Conservation (phyloP, 2,113 vertebrate genomes). For the Gallinago undulata region DNA sequence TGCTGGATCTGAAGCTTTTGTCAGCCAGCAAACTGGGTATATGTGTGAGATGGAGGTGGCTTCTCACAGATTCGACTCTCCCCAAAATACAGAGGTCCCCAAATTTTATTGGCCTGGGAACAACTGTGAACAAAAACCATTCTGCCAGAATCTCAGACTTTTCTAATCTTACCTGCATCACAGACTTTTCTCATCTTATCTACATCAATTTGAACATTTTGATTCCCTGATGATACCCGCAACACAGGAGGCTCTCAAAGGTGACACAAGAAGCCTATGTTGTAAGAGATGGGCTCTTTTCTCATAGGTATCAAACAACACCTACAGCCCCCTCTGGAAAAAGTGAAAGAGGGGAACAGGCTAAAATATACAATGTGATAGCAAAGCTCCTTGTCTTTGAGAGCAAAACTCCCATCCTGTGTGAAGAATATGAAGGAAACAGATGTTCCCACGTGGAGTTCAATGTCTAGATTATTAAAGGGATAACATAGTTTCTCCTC, state of each 20-base stretch:
- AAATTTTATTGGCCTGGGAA: background rate
- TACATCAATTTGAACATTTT: background rate
- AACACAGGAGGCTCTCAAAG: background rate
- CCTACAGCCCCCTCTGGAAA: background rate
- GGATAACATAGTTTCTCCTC: background rate
- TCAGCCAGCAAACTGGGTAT: conserved; percentile 1
- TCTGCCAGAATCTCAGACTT: conserved; percentile 20
- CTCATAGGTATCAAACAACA: conserved; percentile 31
- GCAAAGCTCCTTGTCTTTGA: conserved; percentile 20
- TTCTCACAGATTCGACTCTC: background rate
- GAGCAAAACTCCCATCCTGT: conserved; percentile 10
- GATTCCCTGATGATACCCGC: background rate
- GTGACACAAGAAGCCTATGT: background rate
- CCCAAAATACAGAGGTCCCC: background rate
- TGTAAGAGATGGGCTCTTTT: conserved; percentile 11
- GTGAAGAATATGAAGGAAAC: conserved; percentile 26
- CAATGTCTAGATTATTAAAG: conserved; percentile 4
- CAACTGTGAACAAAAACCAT: background rate
- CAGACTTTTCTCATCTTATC: conserved; percentile 16
- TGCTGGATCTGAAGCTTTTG: background rate
- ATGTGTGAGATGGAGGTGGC: background rate
- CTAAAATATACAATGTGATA: conserved; percentile 40
- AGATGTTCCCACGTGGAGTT: background rate
- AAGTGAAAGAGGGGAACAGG: background rate
- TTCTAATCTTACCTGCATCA: background rate